Percentiles rank a stretch among this genome's conserved stretches.
phyloP scores from a whole-genome alignment of 2,888 invertebrate genomes.

The Drosophila paracracens region DNA sequence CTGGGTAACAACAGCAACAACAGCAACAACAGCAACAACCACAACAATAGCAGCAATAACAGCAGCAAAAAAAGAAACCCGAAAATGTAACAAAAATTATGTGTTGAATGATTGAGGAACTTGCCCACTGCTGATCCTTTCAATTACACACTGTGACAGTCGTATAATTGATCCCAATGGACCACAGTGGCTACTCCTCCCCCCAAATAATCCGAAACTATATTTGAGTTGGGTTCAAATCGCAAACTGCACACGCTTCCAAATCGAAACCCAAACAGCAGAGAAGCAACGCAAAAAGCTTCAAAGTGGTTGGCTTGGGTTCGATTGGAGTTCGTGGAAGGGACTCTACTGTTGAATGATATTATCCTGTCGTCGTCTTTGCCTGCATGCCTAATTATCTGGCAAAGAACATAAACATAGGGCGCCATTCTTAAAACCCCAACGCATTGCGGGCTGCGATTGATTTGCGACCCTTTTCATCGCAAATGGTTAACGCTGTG shows the following conservation, averaged over 20 bases:
- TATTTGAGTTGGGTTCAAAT: conserved; percentile 75
- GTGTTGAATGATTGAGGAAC: conserved; percentile 39
- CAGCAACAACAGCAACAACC: conserved; percentile 34
- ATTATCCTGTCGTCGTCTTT: conserved; percentile 53
- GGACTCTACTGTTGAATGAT: conserved; percentile 17
- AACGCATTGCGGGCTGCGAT: conserved; percentile 54
- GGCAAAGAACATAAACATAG: conserved; percentile 69
- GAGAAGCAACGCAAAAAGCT: conserved; percentile 69
- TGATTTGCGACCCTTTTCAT: conserved; percentile 72
- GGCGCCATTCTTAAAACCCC: conserved; percentile 22
- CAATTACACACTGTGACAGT: conserved; percentile 81
- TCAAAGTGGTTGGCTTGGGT: conserved; percentile 35
- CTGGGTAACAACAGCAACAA: conserved; percentile 43
- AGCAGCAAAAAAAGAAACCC: conserved; percentile 28
- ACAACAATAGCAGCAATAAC: background rate
- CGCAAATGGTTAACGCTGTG: conserved; percentile 11
- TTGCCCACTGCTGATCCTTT: conserved; percentile 70
- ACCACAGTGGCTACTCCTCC: conserved; percentile 39
- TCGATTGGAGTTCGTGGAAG: background rate
- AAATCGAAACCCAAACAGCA: conserved; percentile 51
- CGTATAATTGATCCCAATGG: conserved; percentile 79
- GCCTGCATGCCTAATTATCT: conserved; percentile 75
- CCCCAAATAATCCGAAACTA: conserved; percentile 44
- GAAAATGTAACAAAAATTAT: conserved; percentile 48
- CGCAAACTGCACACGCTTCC: conserved; percentile 25